Conservation (phyloP, 1,140 invertebrate genomes). For the Drosophila baimaii region DNA sequence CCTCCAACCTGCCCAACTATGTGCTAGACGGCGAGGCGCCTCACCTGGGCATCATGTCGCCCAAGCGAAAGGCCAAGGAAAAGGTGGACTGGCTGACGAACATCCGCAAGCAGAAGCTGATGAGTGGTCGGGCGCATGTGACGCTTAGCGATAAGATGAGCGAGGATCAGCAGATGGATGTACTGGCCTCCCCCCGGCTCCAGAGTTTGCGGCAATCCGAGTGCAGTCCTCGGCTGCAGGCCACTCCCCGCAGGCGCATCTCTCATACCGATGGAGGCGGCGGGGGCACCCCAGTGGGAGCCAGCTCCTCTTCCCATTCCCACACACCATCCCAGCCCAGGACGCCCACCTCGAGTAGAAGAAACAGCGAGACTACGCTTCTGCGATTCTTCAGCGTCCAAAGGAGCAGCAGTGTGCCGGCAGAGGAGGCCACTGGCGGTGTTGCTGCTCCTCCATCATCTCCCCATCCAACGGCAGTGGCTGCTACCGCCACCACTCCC, state of each 20-base stretch:
- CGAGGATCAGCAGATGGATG: conserved; percentile 54
- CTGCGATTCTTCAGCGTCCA: conserved; percentile 80
- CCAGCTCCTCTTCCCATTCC: conserved; percentile 8
- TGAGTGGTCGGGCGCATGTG: conserved; percentile 58
- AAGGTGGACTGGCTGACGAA: conserved; percentile 90
- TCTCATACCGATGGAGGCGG: conserved; percentile 54
- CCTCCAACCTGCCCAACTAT: conserved; percentile 90
- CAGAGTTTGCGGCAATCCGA: conserved; percentile 76
- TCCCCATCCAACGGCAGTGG: conserved; percentile 1
- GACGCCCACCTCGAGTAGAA: conserved; percentile 76
- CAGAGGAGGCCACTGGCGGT: conserved; percentile 12
- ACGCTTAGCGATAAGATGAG: conserved; percentile 72
- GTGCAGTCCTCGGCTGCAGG: conserved; percentile 61
- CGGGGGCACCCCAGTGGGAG: conserved; percentile 14
- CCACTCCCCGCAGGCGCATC: conserved; percentile 65
- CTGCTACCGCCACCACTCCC: conserved; percentile 5
- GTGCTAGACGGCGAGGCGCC: conserved; percentile 90
- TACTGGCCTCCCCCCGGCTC: conserved; percentile 67
- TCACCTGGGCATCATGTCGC: conserved; percentile 89
- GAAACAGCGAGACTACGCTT: conserved; percentile 81
- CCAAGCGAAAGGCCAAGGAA: conserved; percentile 87
- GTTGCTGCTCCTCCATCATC: conserved; percentile 5
- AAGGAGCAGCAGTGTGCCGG: conserved; percentile 35
- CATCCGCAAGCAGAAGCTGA: conserved; percentile 86
- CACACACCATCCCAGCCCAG: conserved; percentile 42